Evolutionary conservation across 1,140 invertebrate species (phyloP).

Genomic region (Tetragonula clypearis): DNA sequence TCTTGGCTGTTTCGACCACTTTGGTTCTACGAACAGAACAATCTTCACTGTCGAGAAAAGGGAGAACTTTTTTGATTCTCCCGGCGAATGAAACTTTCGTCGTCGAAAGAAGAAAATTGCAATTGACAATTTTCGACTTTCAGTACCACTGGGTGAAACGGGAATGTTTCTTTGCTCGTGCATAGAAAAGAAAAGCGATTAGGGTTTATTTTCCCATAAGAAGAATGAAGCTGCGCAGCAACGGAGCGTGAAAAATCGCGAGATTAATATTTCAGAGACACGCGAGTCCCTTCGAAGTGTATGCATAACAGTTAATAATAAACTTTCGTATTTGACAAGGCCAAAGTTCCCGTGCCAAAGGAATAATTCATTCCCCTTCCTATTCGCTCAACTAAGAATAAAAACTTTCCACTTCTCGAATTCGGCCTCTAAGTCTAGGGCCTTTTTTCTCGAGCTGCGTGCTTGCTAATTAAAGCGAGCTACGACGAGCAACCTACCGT

Average conservation of each 20-base stretch:
- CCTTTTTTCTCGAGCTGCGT: background rate
- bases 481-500: slow-evolving; percentile 2
- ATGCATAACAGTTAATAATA: slow-evolving; percentile 24
- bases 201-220: too few relatives aligned
- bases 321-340: background rate
- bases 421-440: slow-evolving; percentile 7
- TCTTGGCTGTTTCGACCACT: too few relatives aligned
- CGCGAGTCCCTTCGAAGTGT: background rate
- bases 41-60: too few relatives aligned
- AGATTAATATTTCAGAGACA: background rate
- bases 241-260: background rate
- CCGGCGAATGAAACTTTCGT: too few relatives aligned
- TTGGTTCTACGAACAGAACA: too few relatives aligned
- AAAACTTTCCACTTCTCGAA: slow-evolving; percentile 19
- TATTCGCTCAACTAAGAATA: slow-evolving; percentile 15
- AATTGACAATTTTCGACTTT: too few relatives aligned
- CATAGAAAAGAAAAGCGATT: background rate
- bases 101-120: too few relatives aligned
- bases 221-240: too few relatives aligned
- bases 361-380: slow-evolving; percentile 41
- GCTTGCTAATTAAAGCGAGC: slow-evolving; percentile 49
- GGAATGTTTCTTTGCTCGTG: background rate
- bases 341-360: slow-evolving; percentile 6
- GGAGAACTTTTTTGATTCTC: too few relatives aligned
- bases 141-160: too few relatives aligned